Evolutionary conservation across 2,888 invertebrate genomes (phyloP).

Genomic region (Andrena minutula): DNA sequence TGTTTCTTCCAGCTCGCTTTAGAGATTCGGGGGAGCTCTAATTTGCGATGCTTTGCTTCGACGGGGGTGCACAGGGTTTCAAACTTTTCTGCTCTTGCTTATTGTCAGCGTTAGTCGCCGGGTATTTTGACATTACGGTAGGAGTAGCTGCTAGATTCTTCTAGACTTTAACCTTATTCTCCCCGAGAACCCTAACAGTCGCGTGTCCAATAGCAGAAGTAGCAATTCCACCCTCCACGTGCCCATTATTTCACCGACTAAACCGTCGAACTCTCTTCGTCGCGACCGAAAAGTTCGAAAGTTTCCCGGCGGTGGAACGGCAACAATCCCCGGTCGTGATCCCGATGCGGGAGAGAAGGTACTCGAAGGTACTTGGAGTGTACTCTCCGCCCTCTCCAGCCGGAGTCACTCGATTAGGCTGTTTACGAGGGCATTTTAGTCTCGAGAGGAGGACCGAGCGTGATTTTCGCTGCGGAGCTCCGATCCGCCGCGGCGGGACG

Average conservation of each 20-base stretch:
- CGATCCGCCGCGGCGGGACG: constrained; percentile 46
- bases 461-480: constrained; percentile 54
- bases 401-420: constrained; percentile 50
- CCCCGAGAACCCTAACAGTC: too few species aligned
- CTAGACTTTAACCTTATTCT: too few species aligned
- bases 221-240: background rate
- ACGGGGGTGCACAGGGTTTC: too few species aligned
- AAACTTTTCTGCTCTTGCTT: too few species aligned
- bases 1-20: background rate
- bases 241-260: constrained; percentile 15
- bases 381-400: constrained; percentile 1
- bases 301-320: background rate
- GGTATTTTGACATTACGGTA: too few species aligned
- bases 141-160: too few species aligned
- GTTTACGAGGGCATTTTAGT: constrained; percentile 47
- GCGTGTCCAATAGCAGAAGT: background rate
- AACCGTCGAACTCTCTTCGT: background rate
- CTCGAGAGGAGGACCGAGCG: background rate
- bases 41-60: too few species aligned
- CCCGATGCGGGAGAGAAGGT: background rate
- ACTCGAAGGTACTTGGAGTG: constrained; percentile 5
- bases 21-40: background rate
- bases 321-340: constrained; percentile 1
- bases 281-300: constrained; percentile 13
- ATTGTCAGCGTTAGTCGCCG: too few species aligned